These are phyloP conservation scores for Drosophila bunnanda DNA, from an alignment of 2,888 invertebrate species.

Conservation along the genomic window DNA sequence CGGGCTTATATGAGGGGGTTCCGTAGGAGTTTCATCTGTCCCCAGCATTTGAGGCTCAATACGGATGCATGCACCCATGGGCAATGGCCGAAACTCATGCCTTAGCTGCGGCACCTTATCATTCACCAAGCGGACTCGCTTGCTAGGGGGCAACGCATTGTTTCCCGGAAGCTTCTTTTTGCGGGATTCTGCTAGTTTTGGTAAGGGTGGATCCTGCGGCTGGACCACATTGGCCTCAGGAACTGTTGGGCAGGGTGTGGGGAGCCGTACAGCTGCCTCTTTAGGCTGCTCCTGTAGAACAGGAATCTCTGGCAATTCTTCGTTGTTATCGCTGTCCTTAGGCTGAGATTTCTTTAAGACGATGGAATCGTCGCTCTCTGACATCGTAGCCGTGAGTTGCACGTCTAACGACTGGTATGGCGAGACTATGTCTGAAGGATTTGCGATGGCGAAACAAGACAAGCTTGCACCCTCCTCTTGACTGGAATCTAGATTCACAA, in stretches of 20 bases:
- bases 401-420: not conserved
- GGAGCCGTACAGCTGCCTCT: not conserved
- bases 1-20: not conserved
- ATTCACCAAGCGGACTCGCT: conserved; percentile 43
- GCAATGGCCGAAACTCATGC: conserved; percentile 62
- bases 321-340: no score
- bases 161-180: conserved; percentile 5
- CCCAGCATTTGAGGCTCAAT: conserved; percentile 6
- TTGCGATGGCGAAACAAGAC: conserved; percentile 39
- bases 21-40: not conserved
- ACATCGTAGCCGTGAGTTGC: not conserved
- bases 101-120: conserved; percentile 63
- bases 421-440: not conserved
- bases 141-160: conserved; percentile 5
- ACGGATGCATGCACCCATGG: conserved; percentile 42
- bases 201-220: not conserved
- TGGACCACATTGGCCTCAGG: not conserved
- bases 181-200: not conserved
- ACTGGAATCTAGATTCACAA: conserved; percentile 48
- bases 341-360: no score
- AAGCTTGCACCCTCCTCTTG: conserved; percentile 24
- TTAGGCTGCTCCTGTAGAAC: not conserved
- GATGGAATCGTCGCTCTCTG: not conserved
- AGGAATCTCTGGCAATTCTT: no score
- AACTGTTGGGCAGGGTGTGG: not conserved